Evolutionary conservation across 2,113 vertebrate species (phyloP).

Genomic region (Butorides virescens): DNA sequence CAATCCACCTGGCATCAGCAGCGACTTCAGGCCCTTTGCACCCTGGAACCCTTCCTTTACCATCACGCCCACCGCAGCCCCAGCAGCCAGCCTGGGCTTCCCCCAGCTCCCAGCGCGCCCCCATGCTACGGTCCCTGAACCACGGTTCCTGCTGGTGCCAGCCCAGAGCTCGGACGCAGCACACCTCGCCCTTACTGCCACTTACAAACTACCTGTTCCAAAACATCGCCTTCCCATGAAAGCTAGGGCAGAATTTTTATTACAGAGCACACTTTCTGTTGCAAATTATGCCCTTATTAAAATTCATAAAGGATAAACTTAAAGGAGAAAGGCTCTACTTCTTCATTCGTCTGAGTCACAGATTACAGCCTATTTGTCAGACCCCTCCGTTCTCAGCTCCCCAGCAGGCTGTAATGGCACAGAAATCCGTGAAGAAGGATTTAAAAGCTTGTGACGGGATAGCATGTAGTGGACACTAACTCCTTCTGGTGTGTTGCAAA

Average conservation of each 20-base stretch:
- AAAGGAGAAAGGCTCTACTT: background rate
- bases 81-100: background rate
- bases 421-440: background rate
- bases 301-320: background rate
- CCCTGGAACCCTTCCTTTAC: background rate
- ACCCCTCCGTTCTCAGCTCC: background rate
- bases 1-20: background rate
- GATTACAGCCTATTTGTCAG: background rate
- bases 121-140: background rate
- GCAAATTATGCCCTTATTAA: background rate
- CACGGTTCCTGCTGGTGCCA: fast-evolving
- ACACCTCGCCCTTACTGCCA: background rate
- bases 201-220: background rate
- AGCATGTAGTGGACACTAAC: background rate
- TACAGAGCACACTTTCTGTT: background rate
- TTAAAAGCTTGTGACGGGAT: background rate
- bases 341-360: background rate
- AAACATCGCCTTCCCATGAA: background rate
- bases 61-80: background rate
- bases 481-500: background rate
- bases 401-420: background rate
- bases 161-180: background rate
- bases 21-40: background rate
- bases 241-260: background rate
- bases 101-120: background rate